These are phyloP conservation scores for Trematocara variabile DNA, from an alignment of 2,113 vertebrate genomes.

Conservation along the genomic window DNA sequence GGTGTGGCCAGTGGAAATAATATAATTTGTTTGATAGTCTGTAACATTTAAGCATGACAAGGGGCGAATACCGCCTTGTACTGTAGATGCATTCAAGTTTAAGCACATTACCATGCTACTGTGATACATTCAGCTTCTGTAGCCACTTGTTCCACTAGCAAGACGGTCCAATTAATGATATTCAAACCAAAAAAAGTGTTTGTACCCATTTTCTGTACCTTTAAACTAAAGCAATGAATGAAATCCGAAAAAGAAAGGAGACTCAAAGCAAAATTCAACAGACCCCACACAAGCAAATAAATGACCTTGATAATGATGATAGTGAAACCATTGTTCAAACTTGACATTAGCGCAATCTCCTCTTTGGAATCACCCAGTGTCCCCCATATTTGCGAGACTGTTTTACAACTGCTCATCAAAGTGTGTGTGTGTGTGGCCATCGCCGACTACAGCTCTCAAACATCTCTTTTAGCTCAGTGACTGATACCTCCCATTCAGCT, in stretches of 20 bases:
- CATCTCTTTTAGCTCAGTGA: conserved; percentile 42
- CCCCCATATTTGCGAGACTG: background rate
- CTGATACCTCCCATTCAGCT: conserved; percentile 47
- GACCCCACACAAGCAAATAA: background rate
- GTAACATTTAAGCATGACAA: background rate
- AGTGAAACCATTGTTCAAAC: background rate
- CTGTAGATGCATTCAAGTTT: background rate
- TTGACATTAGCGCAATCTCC: conserved; percentile 1
- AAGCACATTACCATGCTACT: background rate
- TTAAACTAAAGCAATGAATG: background rate
- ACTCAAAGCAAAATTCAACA: background rate
- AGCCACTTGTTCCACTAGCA: background rate
- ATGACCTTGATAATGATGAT: background rate
- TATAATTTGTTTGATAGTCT: background rate
- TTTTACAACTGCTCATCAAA: background rate
- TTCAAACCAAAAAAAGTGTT: background rate
- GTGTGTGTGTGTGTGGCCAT: conserved; percentile 1
- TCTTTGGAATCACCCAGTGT: background rate
- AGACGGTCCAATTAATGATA: background rate
- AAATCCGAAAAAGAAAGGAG: background rate
- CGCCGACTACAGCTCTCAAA: background rate
- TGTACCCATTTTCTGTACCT: background rate
- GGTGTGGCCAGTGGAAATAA: background rate
- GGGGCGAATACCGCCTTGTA: fast-evolving
- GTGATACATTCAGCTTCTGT: background rate